Base-by-base conservation (phyloP, 2,113 vertebrate species). In the Phrynocephalus versicolor region DNA sequence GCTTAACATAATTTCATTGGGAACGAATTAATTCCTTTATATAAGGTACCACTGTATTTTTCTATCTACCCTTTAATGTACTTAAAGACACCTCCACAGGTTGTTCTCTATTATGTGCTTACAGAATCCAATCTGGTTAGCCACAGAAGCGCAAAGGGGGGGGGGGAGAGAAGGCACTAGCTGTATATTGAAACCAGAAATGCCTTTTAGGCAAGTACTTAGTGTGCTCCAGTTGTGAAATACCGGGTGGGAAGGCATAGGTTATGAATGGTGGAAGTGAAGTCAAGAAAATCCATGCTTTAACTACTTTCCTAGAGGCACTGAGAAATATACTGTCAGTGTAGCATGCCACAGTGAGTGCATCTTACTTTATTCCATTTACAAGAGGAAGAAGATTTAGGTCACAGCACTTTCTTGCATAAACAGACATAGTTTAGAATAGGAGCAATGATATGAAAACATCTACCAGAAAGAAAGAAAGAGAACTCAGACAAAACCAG, bases 151-250 rank as follows among this genome's bases (percentile, higher is more conserved):
- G 16, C 16, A 9, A 9, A 60, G 76, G 27, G 25, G 73, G 82
- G n/a, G n/a, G n/a, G n/a, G n/a, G n/a, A n/a, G n/a, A n/a, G n/a
- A n/a, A 88, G 88, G 72, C 45, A 73, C 0, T 15, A 35, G 41
- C 27, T 92, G 39, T 64, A 81, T 33, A 60, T 2, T 88, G 79
- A 60, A 1, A 79, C 30, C 64, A 89, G 77, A 84, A 82, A 35
- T 80, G 75, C 85, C 88, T 3, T 0, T 25, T 82, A 88, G 88
- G 71, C 81, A 88, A 87, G 73, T 79, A 93, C 92, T 90, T 92
- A 86, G 83, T 81, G 85, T 76, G 88, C 92, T 91, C 89, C 78
- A 91, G 9, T 93, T 94, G 90, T 39, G 62, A 92, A 89, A 76
- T 81, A 85, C 0, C 33, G 83, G 87, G 72, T 81, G 84, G 82